Base-by-base conservation (phyloP, 2,888 invertebrate species). In the Fragum sueziense region DNA sequence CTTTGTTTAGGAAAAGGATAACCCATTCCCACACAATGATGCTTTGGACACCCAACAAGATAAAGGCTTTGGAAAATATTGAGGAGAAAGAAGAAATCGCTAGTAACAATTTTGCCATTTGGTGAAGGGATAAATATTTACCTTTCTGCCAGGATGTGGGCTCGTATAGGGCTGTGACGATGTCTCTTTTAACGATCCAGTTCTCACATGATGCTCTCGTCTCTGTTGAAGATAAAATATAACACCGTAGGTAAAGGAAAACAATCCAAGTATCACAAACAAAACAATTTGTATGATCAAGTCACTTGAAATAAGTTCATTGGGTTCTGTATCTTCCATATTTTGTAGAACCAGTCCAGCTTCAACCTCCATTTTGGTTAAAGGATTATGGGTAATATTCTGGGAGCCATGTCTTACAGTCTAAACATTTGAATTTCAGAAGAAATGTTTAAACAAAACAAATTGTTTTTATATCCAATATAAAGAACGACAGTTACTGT, bases 221-320 rank as follows among this genome's bases (percentile, higher is more conserved):
- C 89, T 89, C 87, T 91, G 90, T 72, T 85, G 89, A 71, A 86
- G 85, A 81, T 84, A 88, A 76, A 87, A 85, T 76, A 86, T 75
- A 59, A 87, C 72, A 22, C 80, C 73, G 70, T 85, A 86, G 34
- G 84, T 76, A 57, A 86, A 29, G 20, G 88, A 74, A 41, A 85
- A 69, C 25, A 86, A 33, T 1, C 76, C 74, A 9, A 87, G 41
- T 11, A 82, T 65, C 14, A 84, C 34, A 71, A 79, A 82, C n/a
- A 85, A 41, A 14, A 81, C 68, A n/a, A 77, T 70, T 70, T 82
- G 82, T 47, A 82, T 31, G 22, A 80, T 61, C 54, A 59, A 74
- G 33, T 65, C 78, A 75, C 71, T 77, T 52, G 72, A 74, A 61
- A 69, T 57, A 37, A 52, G 61, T 65, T 71, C 76, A 4, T 2